Base-by-base conservation (phyloP, 2,888 invertebrate species). In the Enoplolaimus lenunculus region DNA sequence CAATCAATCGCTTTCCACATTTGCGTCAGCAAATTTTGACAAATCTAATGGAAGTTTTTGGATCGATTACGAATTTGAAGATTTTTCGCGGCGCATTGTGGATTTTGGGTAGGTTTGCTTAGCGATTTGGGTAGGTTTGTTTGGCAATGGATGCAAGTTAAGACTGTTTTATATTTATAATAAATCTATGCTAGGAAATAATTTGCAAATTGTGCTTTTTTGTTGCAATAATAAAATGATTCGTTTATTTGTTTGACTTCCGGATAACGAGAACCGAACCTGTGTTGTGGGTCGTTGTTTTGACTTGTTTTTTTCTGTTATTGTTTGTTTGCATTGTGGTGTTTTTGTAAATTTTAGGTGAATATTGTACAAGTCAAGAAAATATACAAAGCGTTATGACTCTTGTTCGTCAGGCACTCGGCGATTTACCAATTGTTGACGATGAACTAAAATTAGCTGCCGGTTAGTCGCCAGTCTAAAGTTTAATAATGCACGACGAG, bases 41-140 rank as follows among this genome's bases (percentile, higher is more conserved):
- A n/a, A 76, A 78, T 13, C 26, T 59, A 72, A 75, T 82, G n/a
- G 90, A 95, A 81, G 87, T 89, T 1, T 90, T 95, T 78, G 86
- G 89, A 0, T 86, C 88, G 72, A 91, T 98, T 76, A 89, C 90
- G 76, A 90, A 90, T n/a, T 89, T 90, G 1, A 90, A 90, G 84
- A 89, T 93, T 34, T 91, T 93, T 76, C 88, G 95, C 73, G 90
- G 93, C 0, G 92, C 95, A 0, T 84, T 98, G 70, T 99, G 98
- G 98, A 91, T 99, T 78, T 85, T 95, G 72, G 45, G 45, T 45
- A 45, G 21, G 45, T 21, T 7, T 45, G 45, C 21, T 21, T 45
- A n/a, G n/a, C n/a, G n/a, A n/a, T n/a, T n/a, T n/a, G n/a, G n/a
- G n/a, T n/a, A n/a, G n/a, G n/a, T n/a, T n/a, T n/a, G n/a, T n/a